Evolutionary conservation across 1,140 invertebrate genomes (phyloP).

Genomic region (Trichonephila clavata): DNA sequence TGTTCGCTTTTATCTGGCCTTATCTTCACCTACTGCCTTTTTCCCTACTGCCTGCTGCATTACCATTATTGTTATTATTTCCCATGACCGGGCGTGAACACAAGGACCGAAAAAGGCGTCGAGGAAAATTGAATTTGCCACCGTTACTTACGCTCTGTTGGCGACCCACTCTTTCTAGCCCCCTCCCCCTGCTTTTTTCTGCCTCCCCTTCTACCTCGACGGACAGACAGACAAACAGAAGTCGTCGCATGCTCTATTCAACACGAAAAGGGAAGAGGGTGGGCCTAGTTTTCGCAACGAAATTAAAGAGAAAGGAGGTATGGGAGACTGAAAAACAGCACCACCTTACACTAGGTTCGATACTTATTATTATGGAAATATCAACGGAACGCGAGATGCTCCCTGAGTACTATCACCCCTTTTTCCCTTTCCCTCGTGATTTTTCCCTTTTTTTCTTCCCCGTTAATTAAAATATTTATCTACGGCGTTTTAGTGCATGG

Average conservation of each 20-base stretch:
- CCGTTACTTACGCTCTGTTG: constrained; percentile 57
- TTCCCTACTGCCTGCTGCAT: constrained; percentile 7
- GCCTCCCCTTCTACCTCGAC: too few species aligned
- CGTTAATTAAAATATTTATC: constrained; percentile 68
- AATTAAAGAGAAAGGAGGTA: constrained; percentile 53
- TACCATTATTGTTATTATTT: constrained; percentile 63
- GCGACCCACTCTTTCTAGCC: constrained; percentile 23
- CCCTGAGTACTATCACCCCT: background rate
- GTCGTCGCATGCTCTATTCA: background rate
- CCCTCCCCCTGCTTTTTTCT: background rate
- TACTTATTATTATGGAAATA: constrained; percentile 70
- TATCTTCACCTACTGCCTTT: constrained; percentile 27
- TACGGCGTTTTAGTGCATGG: background rate
- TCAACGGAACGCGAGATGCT: constrained; percentile 17
- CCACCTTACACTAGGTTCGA: constrained; percentile 12
- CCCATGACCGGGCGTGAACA: constrained; percentile 66
- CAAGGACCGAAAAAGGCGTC: constrained; percentile 48
- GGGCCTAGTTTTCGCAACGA: constrained; percentile 21
- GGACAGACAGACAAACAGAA: background rate
- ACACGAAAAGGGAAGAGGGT: background rate
- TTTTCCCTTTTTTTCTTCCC: background rate
- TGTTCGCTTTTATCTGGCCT: background rate
- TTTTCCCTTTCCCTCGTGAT: background rate
- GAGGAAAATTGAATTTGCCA: constrained; percentile 68
- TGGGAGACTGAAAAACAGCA: background rate